Conservation (phyloP, 1,140 invertebrate genomes). For the Tribolium castaneum region DNA sequence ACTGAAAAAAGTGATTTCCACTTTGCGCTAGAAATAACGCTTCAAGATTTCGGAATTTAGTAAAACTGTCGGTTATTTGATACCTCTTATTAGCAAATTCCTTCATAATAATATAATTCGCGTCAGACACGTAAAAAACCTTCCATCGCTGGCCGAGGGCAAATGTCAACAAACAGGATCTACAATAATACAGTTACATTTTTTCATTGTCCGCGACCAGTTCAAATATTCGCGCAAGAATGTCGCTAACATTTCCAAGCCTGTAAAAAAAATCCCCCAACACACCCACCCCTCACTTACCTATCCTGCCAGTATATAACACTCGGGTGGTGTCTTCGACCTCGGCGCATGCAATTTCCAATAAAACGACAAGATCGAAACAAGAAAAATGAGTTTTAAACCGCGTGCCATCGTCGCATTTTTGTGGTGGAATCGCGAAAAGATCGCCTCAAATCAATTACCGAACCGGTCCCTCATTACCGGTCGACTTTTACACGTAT, state of each 20-base stretch:
- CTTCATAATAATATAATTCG: background rate
- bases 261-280: background rate
- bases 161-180: conserved; percentile 32
- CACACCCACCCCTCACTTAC: background rate
- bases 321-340: background rate
- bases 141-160: conserved; percentile 14
- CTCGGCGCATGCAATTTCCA: background rate
- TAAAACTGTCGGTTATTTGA: background rate
- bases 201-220: conserved; percentile 9
- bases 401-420: conserved; percentile 11
- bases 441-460: conserved; percentile 16
- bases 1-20: too few relatives aligned
- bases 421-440: conserved; percentile 14
- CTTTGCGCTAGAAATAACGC: too few relatives aligned
- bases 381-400: background rate
- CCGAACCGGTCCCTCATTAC: conserved; percentile 18
- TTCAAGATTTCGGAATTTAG: too few relatives aligned
- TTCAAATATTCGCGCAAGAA: conserved; percentile 5
- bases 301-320: too few relatives aligned
- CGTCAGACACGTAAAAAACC: background rate
- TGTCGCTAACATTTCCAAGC: background rate
- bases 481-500: background rate
- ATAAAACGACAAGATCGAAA: background rate
- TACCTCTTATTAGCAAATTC: background rate
- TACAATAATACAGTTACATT: conserved; percentile 16